phyloP scores from a whole-genome alignment of 2,113 vertebrate genomes.

The Pipa parva region DNA sequence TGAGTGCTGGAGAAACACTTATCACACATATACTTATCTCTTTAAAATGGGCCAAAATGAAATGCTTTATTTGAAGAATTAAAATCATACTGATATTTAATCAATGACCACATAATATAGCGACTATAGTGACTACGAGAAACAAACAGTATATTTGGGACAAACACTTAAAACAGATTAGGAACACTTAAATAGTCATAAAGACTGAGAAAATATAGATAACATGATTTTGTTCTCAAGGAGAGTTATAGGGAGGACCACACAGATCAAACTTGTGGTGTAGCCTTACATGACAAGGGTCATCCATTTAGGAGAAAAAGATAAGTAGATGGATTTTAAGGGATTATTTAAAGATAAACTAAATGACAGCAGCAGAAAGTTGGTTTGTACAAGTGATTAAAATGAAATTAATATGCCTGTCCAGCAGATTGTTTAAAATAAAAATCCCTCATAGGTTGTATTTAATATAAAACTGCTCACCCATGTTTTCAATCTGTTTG shows the following conservation, averaged over 20 bases:
- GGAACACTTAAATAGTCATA: conserved; percentile 14
- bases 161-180: conserved; percentile 22
- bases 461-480: no score
- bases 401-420: no score
- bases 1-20: no score
- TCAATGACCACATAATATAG: no score
- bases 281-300: conserved; percentile 27
- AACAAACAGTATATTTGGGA: conserved; percentile 18
- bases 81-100: no score
- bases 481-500: no score
- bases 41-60: no score
- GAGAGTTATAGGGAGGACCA: conserved; percentile 24
- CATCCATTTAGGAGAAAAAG: conserved; percentile 35
- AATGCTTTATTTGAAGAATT: no score
- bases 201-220: conserved; percentile 20
- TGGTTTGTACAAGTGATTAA: background rate
- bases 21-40: no score
- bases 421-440: no score
- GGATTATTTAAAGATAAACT: conserved; percentile 15
- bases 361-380: background rate
- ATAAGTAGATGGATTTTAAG: conserved; percentile 29
- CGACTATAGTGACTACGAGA: no score
- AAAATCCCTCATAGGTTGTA: no score
- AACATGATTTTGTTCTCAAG: conserved; percentile 37
- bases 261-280: conserved; percentile 33